Base-by-base conservation (phyloP, 1,140 invertebrate species). In the Maconellicoccus hirsutus region DNA sequence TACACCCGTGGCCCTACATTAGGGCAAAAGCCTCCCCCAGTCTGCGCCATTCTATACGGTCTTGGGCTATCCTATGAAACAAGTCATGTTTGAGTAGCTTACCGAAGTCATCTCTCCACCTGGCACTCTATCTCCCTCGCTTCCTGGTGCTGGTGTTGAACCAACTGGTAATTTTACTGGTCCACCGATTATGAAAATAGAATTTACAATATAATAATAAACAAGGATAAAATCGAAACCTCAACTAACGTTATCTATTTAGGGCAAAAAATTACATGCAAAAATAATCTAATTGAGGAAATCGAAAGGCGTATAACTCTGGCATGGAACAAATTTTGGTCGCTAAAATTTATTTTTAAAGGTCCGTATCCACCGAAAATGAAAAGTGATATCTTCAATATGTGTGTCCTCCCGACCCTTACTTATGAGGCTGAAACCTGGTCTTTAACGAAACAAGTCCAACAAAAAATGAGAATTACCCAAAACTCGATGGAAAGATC, bases 361-460 rank as follows among this genome's bases (percentile, higher is more conserved):
- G 29, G 26, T 22, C 1, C 19, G 12, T 23, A 66, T 38, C 16
- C 26, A 3, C 2, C 1, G 7, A 38, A 38, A 21, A 6, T 23
- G 23, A 70, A 72, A 19, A 33, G 26, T 7, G 38, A 63, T 39
- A 22, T 59, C 10, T 66, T 72, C 8, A 27, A 70, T 66, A n/a
- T 16, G 2, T n/a, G n/a, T 33, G 39, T 72, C 10, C 23, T 71
- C 8, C 73, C 73, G 0, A 26, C 38, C 10, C 10, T 73, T 6
- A 33, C 66, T 25, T 73, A 73, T 71, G 72, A 61, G 16, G 21
- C 38, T 26, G 26, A 73, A 73, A 71, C 72, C 10, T 72, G 71
- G 73, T 38, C 70, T 21, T 42, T 72, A 7, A 71, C 70, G n/a
- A 22, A 69, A 63, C 59, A 26, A 59, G 1, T 14, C 0, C 12